These are phyloP conservation scores for Clarias macrocephalus DNA, from an alignment of 2,113 vertebrate species.

Conservation along the genomic window DNA sequence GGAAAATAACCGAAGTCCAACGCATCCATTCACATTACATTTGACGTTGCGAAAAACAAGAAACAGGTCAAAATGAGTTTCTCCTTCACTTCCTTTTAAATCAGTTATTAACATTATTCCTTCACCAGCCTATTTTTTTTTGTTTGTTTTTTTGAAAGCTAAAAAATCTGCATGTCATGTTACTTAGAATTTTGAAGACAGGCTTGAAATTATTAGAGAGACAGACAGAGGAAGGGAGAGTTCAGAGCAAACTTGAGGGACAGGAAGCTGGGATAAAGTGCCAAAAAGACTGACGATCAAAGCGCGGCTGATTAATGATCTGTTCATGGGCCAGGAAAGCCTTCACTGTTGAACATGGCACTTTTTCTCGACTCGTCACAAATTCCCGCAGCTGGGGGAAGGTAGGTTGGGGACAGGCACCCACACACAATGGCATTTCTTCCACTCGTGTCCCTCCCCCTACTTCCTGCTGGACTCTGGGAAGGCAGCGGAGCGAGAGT, in stretches of 20 bases:
- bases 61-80: not conserved
- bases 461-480: slow-evolving; percentile 63
- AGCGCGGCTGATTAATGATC: slow-evolving; percentile 61
- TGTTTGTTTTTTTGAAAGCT: not conserved
- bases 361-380: slow-evolving; percentile 47
- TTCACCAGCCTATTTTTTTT: not conserved
- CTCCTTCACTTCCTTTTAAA: not conserved
- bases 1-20: not conserved
- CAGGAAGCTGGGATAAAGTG: slow-evolving; percentile 52
- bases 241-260: slow-evolving; percentile 46
- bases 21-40: not conserved
- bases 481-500: slow-evolving; percentile 36
- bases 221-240: slow-evolving; percentile 57
- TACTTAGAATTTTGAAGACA: not conserved
- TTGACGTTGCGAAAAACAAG: not conserved
- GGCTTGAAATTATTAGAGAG: slow-evolving; percentile 6
- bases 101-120: not conserved
- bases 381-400: slow-evolving; percentile 44
- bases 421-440: slow-evolving; percentile 32
- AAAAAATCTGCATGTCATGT: not conserved
- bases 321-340: slow-evolving; percentile 60
- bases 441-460: slow-evolving; percentile 9
- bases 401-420: not conserved
- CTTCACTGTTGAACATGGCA: slow-evolving; percentile 17
- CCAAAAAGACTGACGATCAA: slow-evolving; percentile 64